Percentiles rank a stretch among this genome's conserved stretches.
Evolutionary conservation across 1,140 invertebrate genomes (phyloP).

Genomic region (Trachymyrmex cornetzi): DNA sequence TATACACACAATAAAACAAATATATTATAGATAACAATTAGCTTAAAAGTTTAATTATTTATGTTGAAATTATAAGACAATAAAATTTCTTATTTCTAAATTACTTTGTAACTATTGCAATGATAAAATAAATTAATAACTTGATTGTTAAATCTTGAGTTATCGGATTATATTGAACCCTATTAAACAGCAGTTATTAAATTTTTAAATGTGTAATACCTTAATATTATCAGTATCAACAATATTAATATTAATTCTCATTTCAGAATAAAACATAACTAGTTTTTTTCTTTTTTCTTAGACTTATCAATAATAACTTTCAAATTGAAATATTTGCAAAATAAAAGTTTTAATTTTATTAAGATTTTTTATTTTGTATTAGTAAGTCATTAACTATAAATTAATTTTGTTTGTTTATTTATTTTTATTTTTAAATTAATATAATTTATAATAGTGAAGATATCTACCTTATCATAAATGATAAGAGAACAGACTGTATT

Average conservation of each 20-base stretch:
- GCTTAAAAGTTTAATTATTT: neutral
- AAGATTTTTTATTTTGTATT: too few species aligned
- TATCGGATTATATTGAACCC: neutral
- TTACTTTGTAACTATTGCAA: neutral
- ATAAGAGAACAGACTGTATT: constrained; percentile 21
- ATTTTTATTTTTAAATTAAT: neutral
- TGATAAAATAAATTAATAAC: neutral
- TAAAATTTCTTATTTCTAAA: constrained; percentile 1
- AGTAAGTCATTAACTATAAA: neutral
- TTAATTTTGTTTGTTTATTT: neutral
- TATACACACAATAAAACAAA: neutral
- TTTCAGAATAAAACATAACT: neutral
- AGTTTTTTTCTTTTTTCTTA: neutral
- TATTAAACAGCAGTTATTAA: neutral
- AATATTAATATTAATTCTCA: neutral
- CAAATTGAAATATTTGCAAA: neutral
- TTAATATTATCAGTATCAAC: neutral
- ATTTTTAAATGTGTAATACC: neutral
- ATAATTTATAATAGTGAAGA: neutral
- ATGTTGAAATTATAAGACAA: neutral
- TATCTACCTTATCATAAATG: constrained; percentile 8
- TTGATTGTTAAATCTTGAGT: neutral
- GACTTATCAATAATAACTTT: neutral
- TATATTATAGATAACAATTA: neutral
- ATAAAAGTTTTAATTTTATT: constrained; percentile 12